Percentiles rank a stretch among this genome's conserved stretches.
These are phyloP conservation scores for Cataglyphis hispanica DNA, from an alignment of 1,140 invertebrate genomes.

Conservation along the genomic window DNA sequence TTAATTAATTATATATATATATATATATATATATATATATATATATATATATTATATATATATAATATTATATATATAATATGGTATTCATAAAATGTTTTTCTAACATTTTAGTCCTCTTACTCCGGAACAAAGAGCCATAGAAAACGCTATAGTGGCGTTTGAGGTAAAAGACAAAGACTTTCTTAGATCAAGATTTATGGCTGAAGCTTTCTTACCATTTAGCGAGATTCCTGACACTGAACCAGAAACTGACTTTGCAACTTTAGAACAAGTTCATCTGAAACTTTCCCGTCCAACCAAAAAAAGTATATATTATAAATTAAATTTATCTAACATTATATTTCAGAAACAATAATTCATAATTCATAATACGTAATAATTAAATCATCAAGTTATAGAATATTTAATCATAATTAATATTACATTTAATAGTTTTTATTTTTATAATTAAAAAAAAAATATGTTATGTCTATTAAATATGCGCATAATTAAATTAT, in stretches of 20 bases:
- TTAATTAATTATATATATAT: not conserved
- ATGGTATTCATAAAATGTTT: conserved; percentile 19
- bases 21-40: too few relatives aligned
- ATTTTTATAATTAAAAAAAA: conserved; percentile 15
- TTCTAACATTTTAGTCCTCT: conserved; percentile 88
- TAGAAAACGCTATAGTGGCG: conserved; percentile 92
- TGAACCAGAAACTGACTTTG: conserved; percentile 86
- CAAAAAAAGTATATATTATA: conserved; percentile 88
- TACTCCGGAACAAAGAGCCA: conserved; percentile 90
- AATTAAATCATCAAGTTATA: not conserved
- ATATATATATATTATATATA: too few relatives aligned
- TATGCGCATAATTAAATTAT: conserved; percentile 25
- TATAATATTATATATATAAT: too few relatives aligned
- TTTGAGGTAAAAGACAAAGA: conserved; percentile 98
- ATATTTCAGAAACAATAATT: not conserved
- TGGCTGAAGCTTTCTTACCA: conserved; percentile 96
- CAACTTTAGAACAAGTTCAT: conserved; percentile 91
- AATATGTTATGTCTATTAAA: not conserved
- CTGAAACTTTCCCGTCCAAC: conserved; percentile 93
- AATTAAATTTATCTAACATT: not conserved
- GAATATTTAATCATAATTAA: not conserved
- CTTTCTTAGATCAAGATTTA: conserved; percentile 96
- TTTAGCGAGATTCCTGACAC: conserved; percentile 91
- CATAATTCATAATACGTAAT: not conserved
- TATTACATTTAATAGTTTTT: not conserved